phyloP scores from a whole-genome alignment of 2,113 vertebrate species.

The Notiomystis cincta region DNA sequence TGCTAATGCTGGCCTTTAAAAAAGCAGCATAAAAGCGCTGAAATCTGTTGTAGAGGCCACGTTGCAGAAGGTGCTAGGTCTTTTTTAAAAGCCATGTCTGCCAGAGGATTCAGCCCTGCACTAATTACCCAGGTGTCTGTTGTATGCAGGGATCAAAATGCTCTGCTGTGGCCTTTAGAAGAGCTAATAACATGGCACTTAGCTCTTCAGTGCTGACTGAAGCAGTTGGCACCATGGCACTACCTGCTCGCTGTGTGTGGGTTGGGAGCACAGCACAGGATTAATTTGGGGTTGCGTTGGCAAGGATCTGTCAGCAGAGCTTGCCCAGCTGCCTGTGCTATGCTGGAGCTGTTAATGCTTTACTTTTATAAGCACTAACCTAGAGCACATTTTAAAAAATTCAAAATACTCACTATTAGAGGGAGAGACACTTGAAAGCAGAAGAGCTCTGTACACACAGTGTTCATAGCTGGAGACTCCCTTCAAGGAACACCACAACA shows the following conservation, averaged over 20 bases:
- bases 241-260: background rate
- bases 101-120: background rate
- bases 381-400: background rate
- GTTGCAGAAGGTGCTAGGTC: background rate
- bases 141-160: background rate
- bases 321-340: background rate
- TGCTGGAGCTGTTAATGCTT: background rate
- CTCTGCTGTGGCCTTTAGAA: background rate
- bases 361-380: background rate
- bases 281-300: conserved; percentile 9
- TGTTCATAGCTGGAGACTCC: background rate
- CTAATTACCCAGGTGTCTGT: background rate
- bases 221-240: background rate
- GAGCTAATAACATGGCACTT: background rate
- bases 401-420: background rate
- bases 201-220: background rate
- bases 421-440: background rate
- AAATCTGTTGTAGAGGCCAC: background rate
- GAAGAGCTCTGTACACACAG: background rate
- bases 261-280: background rate
- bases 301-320: background rate
- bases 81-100: background rate
- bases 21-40: background rate
- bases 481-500: background rate
- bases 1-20: background rate